Percentiles rank a stretch among this genome's conserved stretches.
These are phyloP conservation scores for Brachionus rubens DNA, from an alignment of 1,140 invertebrate species.

Conservation along the genomic window DNA sequence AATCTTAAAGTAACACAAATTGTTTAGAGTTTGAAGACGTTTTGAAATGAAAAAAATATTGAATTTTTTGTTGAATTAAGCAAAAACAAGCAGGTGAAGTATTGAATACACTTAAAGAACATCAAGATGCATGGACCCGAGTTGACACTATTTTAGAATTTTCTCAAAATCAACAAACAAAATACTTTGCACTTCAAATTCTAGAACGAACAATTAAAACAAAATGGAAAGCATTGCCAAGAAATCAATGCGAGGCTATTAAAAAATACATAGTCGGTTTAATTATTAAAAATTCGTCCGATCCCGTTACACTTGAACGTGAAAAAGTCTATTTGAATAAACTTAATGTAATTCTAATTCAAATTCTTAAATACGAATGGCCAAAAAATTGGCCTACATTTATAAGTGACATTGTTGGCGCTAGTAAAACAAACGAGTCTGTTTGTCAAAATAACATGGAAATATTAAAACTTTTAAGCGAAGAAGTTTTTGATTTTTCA, in stretches of 20 bases:
- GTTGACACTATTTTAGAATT: slow-evolving; percentile 98
- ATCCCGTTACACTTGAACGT: slow-evolving; percentile 78
- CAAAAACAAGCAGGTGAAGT: slow-evolving; percentile 45
- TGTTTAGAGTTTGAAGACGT: too few relatives aligned
- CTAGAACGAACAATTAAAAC: slow-evolving; percentile 98
- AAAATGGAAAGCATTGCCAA: slow-evolving; percentile 94
- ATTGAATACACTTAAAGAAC: slow-evolving; percentile 74
- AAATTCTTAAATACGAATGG: slow-evolving; percentile 99
- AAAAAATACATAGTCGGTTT: slow-evolving; percentile 98
- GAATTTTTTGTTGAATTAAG: neutral
- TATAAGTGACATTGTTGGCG: slow-evolving; percentile 96
- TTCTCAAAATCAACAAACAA: slow-evolving; percentile 89
- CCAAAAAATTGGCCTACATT: slow-evolving; percentile 99
- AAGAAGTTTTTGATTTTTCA: slow-evolving; percentile 99
- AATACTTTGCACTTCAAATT: slow-evolving; percentile 99
- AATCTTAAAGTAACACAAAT: too few relatives aligned
- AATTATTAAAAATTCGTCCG: slow-evolving; percentile 96
- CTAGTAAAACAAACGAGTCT: slow-evolving; percentile 96
- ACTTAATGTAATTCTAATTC: slow-evolving; percentile 91
- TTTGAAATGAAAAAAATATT: slow-evolving; percentile 10
- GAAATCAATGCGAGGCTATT: slow-evolving; percentile 94
- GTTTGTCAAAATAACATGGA: slow-evolving; percentile 99
- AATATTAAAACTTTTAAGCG: slow-evolving; percentile 91
- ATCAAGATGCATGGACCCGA: slow-evolving; percentile 96
- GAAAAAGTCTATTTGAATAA: slow-evolving; percentile 97